Base-by-base conservation (phyloP, 1,140 invertebrate genomes). In the Brachystomella parvula region DNA sequence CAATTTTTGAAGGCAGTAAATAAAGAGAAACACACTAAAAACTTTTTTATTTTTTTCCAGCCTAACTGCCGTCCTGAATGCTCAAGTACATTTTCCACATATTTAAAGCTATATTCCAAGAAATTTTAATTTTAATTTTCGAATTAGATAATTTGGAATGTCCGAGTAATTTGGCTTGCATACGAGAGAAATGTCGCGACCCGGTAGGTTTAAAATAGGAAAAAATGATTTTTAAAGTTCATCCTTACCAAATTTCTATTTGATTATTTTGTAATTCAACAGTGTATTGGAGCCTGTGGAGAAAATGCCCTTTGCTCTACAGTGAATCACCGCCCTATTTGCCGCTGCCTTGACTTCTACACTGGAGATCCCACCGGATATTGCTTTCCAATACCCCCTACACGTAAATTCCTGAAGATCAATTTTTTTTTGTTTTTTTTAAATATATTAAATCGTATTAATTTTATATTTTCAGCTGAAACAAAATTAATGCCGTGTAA, bases 1-100 rank as follows among this genome's bases (percentile, higher is more conserved):
- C 67, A 28, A 82, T 86, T n/a, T 86, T 68, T 93, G 90, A 76
- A 79, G 77, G n/a, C n/a, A n/a, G n/a, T n/a, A n/a, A n/a, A n/a
- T n/a, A n/a, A n/a, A n/a, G 39, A 44, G 39, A 44, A 44, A 44
- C 9, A 12, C n/a, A 12, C 9, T n/a, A 44, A 44, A 76, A 68
- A 28, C 66, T 70, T 2, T n/a, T n/a, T n/a, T n/a, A n/a, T n/a
- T n/a, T 78, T 77, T 71, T 76, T 74, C 29, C 31, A 64, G 2
- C 82, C 81, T 2, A 82, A 82, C 57, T 84, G 83, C 70, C 75
- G 82, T 29, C 82, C 71, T 2, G 82, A 83, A 44, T 88, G 86
- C 64, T 65, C 53, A 65, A 77, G 53, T 72, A 77, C n/a, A 47
- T 70, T 75, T 30, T 78, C 77, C 60, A 73, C 75, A 60, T 62